A percentile compares a stretch with the other conserved stretches of the same genome.
Evolutionary conservation across 2,113 vertebrate genomes (phyloP).

Genomic region (Oceanodroma tethys): DNA sequence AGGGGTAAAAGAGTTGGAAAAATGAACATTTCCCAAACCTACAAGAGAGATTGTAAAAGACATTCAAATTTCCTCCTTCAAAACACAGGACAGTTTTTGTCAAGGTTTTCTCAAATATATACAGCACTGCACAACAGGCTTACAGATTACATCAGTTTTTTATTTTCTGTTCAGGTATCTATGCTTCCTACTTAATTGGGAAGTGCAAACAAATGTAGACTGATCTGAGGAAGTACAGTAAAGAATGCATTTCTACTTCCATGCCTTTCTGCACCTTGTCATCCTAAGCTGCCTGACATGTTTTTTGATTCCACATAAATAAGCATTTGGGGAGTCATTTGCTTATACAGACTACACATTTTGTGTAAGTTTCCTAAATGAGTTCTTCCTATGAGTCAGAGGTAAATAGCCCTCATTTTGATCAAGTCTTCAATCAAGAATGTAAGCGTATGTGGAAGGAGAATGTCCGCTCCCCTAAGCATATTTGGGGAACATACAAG

Average conservation of each 20-base stretch:
- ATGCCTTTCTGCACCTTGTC: not conserved
- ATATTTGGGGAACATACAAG: no score
- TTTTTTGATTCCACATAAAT: not conserved
- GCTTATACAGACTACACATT: not conserved
- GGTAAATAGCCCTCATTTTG: not conserved
- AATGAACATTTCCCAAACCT: not conserved
- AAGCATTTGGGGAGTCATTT: not conserved
- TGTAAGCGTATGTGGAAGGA: no score
- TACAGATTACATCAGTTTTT: not conserved
- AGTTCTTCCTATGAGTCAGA: not conserved
- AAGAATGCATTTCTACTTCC: not conserved
- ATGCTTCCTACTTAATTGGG: not conserved
- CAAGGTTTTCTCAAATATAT: not conserved
- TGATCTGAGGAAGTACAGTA: not conserved
- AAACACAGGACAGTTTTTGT: not conserved
- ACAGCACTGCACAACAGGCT: not conserved
- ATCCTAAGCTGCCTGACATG: not conserved
- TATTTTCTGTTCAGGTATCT: not conserved
- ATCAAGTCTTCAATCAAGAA: not conserved
- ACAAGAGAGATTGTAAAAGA: not conserved
- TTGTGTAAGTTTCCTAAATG: not conserved
- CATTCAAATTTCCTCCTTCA: not conserved
- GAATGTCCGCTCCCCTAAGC: no score
- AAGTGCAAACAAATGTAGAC: no score
- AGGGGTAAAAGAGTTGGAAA: not conserved